These are phyloP conservation scores for Oenanthe oenanthe DNA, from an alignment of 2,113 vertebrate genomes.

Conservation along the genomic window DNA sequence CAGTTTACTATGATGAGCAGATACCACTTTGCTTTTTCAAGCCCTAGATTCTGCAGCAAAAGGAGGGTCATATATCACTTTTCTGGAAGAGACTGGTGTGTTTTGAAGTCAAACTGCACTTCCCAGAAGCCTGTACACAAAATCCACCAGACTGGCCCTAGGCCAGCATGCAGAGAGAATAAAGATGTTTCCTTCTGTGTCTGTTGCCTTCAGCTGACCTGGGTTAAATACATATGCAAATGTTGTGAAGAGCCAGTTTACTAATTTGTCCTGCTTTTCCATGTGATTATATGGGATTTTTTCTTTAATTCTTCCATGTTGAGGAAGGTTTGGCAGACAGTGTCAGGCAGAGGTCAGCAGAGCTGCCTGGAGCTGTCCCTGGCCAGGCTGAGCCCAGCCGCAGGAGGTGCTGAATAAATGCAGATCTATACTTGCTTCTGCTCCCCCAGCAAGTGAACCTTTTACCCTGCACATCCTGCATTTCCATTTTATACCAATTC, in stretches of 20 bases:
- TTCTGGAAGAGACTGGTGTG: neutral
- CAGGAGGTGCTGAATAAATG: neutral
- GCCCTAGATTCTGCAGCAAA: neutral
- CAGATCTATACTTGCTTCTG: neutral
- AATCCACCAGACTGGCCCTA: neutral
- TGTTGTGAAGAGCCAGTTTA: neutral
- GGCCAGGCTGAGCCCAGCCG: neutral
- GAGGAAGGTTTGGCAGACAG: neutral
- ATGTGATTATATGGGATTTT: neutral
- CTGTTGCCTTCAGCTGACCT: neutral
- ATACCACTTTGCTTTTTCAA: neutral
- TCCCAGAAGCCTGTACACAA: neutral
- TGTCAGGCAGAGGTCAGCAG: slow-evolving; percentile 1
- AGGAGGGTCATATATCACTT: neutral
- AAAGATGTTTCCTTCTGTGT: neutral
- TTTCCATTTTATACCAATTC: neutral
- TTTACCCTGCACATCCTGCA: neutral
- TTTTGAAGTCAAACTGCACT: neutral
- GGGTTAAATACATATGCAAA: neutral
- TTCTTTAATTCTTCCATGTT: neutral
- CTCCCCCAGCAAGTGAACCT: neutral
- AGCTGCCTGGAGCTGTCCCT: neutral
- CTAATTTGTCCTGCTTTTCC: neutral
- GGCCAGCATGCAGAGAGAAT: neutral
- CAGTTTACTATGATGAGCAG: neutral